Conservation (phyloP, 1,140 invertebrate genomes). For the Streblospio benedicti region DNA sequence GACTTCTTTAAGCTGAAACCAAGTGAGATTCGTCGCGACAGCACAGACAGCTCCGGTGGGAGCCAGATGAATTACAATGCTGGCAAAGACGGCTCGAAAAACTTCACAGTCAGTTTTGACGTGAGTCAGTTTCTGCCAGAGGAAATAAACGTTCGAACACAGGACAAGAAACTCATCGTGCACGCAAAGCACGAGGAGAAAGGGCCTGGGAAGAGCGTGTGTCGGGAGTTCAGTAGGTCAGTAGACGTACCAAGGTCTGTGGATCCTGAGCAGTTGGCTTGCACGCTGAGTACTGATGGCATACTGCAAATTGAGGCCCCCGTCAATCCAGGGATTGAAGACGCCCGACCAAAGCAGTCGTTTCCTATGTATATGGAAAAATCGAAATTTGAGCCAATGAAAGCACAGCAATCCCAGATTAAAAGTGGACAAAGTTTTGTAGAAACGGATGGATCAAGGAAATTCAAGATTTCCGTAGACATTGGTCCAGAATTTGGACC, state of each 20-base stretch:
- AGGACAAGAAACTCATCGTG: constrained; percentile 37
- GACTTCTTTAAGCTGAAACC: constrained; percentile 45
- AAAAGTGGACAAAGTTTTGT: too few species aligned
- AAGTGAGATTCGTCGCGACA: constrained; percentile 20
- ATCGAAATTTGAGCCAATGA: neutral
- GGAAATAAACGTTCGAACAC: constrained; percentile 40
- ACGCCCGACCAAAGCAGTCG: constrained; percentile 10
- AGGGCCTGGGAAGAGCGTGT: constrained; percentile 31
- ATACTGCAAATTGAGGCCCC: constrained; percentile 38
- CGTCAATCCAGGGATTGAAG: constrained; percentile 21
- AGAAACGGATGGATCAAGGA: constrained; percentile 36
- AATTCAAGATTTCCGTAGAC: constrained; percentile 37
- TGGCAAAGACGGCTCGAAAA: constrained; percentile 29
- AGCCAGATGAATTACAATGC: constrained; percentile 32
- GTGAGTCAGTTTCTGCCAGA: constrained; percentile 42
- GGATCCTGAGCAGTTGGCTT: constrained; percentile 35
- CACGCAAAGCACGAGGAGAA: constrained; percentile 25
- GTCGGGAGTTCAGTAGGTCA: constrained; percentile 40
- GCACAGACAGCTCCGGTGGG: constrained; percentile 24
- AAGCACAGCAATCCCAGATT: too few species aligned
- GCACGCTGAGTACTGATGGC: constrained; percentile 40
- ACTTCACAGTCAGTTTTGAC: constrained; percentile 41
- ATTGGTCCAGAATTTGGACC: constrained; percentile 38
- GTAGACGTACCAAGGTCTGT: constrained; percentile 41
- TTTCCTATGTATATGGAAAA: neutral